These are phyloP conservation scores for Catocala sponsa DNA, from an alignment of 2,888 invertebrate species.

Conservation along the genomic window DNA sequence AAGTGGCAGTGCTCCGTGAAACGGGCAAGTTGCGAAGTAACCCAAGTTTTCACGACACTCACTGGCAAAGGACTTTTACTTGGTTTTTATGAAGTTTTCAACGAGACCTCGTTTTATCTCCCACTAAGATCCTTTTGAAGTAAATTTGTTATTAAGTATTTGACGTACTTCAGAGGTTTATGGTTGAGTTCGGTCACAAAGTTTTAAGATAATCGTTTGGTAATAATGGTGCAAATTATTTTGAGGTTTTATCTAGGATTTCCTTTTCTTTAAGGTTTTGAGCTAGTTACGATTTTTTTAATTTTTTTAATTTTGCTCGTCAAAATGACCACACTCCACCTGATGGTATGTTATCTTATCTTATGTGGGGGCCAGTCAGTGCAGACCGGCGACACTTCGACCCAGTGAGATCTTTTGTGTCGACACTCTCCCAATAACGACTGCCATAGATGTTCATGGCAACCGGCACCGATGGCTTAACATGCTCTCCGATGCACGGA, in stretches of 20 bases:
- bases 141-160: constrained; percentile 51
- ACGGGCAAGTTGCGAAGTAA: constrained; percentile 46
- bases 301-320: no score
- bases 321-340: no score
- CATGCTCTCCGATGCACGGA: no score
- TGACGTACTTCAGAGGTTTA: constrained; percentile 27
- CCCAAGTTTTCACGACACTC: constrained; percentile 46
- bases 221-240: constrained; percentile 16
- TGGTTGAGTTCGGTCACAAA: constrained; percentile 21
- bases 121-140: constrained; percentile 43
- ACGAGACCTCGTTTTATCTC: constrained; percentile 43
- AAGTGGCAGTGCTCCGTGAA: constrained; percentile 41
- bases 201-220: constrained; percentile 24
- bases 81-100: constrained; percentile 53
- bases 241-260: constrained; percentile 8
- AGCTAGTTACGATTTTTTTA: background rate
- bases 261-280: background rate
- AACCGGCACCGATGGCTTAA: no score
- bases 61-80: constrained; percentile 47
- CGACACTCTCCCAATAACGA: no score
- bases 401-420: no score
- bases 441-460: no score
- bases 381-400: no score
- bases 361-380: no score
- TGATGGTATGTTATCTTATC: no score